These are phyloP conservation scores for Sturnus vulgaris DNA, from an alignment of 2,113 vertebrate genomes.

Conservation along the genomic window DNA sequence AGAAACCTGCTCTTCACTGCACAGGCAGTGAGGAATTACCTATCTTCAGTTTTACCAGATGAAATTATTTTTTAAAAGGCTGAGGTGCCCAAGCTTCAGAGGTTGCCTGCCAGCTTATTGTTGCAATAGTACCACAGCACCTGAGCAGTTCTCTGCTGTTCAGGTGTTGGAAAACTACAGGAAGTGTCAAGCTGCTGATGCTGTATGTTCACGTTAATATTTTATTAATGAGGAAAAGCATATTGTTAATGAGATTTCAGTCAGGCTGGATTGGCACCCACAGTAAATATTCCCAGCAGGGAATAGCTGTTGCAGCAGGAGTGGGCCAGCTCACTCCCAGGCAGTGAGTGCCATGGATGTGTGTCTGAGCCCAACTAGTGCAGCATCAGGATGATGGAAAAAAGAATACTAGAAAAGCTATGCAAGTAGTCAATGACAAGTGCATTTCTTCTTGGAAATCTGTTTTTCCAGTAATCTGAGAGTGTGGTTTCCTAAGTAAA, in stretches of 20 bases:
- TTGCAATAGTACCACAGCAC: accelerated
- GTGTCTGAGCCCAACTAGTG: background rate
- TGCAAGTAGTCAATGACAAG: background rate
- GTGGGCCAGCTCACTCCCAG: background rate
- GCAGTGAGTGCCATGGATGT: background rate
- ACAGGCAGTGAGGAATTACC: background rate
- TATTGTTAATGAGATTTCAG: background rate
- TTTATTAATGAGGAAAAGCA: background rate
- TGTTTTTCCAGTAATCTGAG: background rate
- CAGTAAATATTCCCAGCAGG: background rate
- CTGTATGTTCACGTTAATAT: background rate
- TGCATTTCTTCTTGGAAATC: background rate
- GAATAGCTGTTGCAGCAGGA: background rate
- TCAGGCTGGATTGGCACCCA: background rate
- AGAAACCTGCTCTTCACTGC: background rate
- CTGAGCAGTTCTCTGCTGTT: background rate
- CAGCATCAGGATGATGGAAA: background rate
- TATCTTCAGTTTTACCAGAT: accelerated
- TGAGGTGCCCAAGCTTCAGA: background rate
- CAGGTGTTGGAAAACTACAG: background rate
- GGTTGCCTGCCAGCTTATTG: background rate
- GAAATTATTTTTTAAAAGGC: background rate
- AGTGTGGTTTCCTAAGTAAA: background rate
- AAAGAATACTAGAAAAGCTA: background rate
- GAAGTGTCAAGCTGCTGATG: background rate